A percentile compares a stretch with the other conserved stretches of the same genome.
Conservation (phyloP, 2,113 vertebrate species). For the Gulo gulo region DNA sequence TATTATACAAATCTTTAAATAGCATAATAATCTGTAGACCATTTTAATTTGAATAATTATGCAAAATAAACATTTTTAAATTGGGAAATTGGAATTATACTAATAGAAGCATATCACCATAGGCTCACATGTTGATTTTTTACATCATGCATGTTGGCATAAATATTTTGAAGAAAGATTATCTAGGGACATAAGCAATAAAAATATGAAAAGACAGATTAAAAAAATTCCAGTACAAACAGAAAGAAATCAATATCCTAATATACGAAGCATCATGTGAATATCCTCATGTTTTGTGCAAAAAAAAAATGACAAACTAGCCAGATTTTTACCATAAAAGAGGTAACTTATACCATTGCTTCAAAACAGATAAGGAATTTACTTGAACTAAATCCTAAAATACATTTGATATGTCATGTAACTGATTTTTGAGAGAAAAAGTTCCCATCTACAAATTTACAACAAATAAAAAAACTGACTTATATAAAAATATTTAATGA, state of each 20-base stretch:
- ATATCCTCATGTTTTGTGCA: not conserved
- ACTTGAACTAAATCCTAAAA: not conserved
- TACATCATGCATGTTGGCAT: not conserved
- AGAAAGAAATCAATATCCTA: not conserved
- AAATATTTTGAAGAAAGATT: not conserved
- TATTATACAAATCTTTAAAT: not conserved
- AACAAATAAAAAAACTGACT: not conserved
- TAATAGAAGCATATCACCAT: not conserved
- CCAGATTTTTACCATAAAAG: not conserved
- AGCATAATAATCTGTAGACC: not conserved
- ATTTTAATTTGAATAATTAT: slow-evolving; percentile 24
- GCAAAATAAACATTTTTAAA: not conserved
- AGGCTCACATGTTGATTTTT: not conserved
- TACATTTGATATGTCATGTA: not conserved
- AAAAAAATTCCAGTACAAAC: not conserved
- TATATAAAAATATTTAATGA: not conserved
- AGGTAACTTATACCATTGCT: not conserved
- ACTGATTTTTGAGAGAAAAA: not conserved
- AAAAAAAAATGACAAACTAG: not conserved
- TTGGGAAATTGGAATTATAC: not conserved
- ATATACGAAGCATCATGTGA: not conserved
- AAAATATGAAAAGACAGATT: not conserved
- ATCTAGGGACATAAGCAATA: not conserved
- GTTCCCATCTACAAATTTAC: not conserved
- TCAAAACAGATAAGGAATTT: not conserved